Evolutionary conservation across 92 coral and sea anemone genomes (phyloP), one percentile per base, ranked within the genome.

Genomic region (Actinernus sp.): DNA sequence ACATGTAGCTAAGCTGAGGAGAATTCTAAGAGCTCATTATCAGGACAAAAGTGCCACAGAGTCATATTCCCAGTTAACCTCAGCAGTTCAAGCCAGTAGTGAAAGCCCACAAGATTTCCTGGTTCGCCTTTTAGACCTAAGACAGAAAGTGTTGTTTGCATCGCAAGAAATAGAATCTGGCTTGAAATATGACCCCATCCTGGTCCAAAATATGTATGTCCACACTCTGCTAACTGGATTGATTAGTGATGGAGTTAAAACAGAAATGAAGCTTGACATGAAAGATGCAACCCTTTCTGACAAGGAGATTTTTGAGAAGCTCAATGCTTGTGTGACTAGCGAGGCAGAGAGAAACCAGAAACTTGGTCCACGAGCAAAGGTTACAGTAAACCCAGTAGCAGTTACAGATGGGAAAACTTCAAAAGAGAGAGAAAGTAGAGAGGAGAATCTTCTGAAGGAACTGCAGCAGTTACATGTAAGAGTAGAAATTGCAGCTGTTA

Each of bases 21-120:
- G 61, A 4, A 61, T 60, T 3, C 29, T 73, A 22, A 61, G 80
- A 23, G 27, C 79, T n/a, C 79, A 60, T 27, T 49, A 70, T 45
- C 43, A 70, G 66, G 77, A 70, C 13, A 61, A 73, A 21, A 73
- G 71, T 61, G 80, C 71, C 8, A 73, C 80, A 11, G 52, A 73
- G 26, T 12, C 11, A 1, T 22, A 54, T 17, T 36, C 41, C 7
- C 41, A 36, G 41, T 14, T 36, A 14, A 36, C 41, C 7, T 7
- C 41, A 36, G 41, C 41, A 7, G 41, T 41, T 19, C 53, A 46
- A 19, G 53, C 13, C 53, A 4, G 9, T 9, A 46, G 53, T 11
- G 71, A 48, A 14, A 32, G 58, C 28, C 61, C 72, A 8, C 71
- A 73, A 29, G 82, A 44, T 19, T 63, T 74, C 22, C 55, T 74